A percentile compares a stretch with the other conserved stretches of the same genome.
Conservation (phyloP, 1,140 invertebrate genomes). For the Microplitis mediator region DNA sequence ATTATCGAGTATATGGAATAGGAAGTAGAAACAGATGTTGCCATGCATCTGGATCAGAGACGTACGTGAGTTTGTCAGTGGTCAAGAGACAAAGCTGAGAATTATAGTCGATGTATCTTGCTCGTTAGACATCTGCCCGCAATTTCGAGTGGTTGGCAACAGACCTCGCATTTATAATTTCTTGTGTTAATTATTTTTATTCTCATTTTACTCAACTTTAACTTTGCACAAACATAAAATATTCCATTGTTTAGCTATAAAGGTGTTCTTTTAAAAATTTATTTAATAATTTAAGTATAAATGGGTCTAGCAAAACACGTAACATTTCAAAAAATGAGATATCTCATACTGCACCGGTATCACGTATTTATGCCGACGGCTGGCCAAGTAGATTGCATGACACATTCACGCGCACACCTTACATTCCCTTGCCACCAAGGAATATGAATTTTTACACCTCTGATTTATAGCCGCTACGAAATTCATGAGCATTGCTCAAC, state of each 20-base stretch:
- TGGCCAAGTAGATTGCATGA: conserved; percentile 2
- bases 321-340: not conserved
- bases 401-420: not conserved
- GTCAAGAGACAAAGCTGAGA: conserved; percentile 6
- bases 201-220: not conserved
- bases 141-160: not conserved
- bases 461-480: conserved; percentile 10
- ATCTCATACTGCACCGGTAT: not conserved
- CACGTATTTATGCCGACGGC: not conserved
- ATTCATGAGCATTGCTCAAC: conserved; percentile 1
- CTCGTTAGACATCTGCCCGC: not conserved
- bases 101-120: conserved; percentile 1
- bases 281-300: not conserved
- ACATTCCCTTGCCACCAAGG: not conserved
- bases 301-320: too few relatives aligned
- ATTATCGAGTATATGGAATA: too few relatives aligned
- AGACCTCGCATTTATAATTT: not conserved
- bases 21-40: conserved; percentile 1
- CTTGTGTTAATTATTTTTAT: not conserved
- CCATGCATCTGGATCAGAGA: not conserved
- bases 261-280: too few relatives aligned
- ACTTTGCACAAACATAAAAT: too few relatives aligned
- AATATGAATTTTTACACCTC: conserved; percentile 13
- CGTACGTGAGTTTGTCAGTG: conserved; percentile 13
- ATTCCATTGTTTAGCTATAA: too few relatives aligned